A percentile compares a stretch with the other conserved stretches of the same genome.
These are phyloP conservation scores for Aleiodes sp. DNA, from an alignment of 1,140 invertebrate species.

Conservation along the genomic window DNA sequence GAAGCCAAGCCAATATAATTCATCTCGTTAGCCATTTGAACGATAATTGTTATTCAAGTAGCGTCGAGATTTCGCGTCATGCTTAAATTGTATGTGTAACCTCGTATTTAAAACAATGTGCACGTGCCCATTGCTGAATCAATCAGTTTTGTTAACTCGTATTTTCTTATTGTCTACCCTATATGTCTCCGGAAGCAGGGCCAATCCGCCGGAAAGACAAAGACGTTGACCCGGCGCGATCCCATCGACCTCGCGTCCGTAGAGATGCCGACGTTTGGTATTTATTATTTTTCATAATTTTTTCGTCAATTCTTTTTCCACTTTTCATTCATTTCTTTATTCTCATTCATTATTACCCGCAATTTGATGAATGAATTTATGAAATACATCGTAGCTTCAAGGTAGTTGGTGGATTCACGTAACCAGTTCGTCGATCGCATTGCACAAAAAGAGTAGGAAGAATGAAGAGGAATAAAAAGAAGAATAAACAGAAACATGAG, in stretches of 20 bases:
- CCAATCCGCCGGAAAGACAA: slow-evolving; percentile 65
- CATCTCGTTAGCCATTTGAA: background rate
- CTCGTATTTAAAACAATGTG: slow-evolving; percentile 27
- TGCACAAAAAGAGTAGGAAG: background rate
- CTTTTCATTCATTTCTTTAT: background rate
- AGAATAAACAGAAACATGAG: slow-evolving; percentile 27
- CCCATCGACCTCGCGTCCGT: slow-evolving; percentile 58
- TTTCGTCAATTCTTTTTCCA: slow-evolving; percentile 19
- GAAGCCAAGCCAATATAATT: slow-evolving; percentile 1
- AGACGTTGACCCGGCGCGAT: slow-evolving; percentile 65
- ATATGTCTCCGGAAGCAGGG: slow-evolving; percentile 67
- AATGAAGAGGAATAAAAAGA: slow-evolving; percentile 11
- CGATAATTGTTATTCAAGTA: background rate
- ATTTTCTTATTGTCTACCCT: slow-evolving; percentile 64
- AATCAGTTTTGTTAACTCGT: slow-evolving; percentile 22
- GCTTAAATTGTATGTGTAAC: background rate
- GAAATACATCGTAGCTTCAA: background rate
- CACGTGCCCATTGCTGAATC: slow-evolving; percentile 30
- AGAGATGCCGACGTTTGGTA: slow-evolving; percentile 59
- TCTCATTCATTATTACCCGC: too few relatives aligned
- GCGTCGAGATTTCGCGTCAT: slow-evolving; percentile 26
- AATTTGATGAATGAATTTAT: slow-evolving; percentile 3
- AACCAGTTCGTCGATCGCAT: slow-evolving; percentile 22
- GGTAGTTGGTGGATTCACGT: slow-evolving; percentile 18
- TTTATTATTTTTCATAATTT: slow-evolving; percentile 56